These are phyloP conservation scores for Corythaixoides concolor DNA, from an alignment of 2,113 vertebrate genomes.

Conservation along the genomic window DNA sequence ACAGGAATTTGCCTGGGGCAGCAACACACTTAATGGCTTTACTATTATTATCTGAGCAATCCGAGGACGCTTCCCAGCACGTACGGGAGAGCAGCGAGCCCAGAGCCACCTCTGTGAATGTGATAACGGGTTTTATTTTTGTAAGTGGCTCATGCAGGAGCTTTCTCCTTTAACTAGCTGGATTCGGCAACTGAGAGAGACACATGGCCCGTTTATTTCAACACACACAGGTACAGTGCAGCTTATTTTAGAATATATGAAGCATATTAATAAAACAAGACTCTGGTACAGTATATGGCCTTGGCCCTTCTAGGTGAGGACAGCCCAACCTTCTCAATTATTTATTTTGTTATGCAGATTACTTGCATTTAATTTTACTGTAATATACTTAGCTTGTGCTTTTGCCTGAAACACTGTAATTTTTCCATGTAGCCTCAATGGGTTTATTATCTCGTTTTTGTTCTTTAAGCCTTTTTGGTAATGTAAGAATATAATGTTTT, in stretches of 20 bases:
- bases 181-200: not conserved
- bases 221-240: not conserved
- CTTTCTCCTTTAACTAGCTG: not conserved
- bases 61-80: not conserved
- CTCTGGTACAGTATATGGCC: fast-evolving
- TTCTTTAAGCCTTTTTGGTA: not conserved
- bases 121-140: not conserved
- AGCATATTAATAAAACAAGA: not conserved
- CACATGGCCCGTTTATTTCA: fast-evolving
- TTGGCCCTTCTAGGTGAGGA: not conserved
- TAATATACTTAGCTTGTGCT: not conserved
- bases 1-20: conserved; percentile 10
- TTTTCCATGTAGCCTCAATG: not conserved
- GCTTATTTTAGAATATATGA: not conserved
- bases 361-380: not conserved
- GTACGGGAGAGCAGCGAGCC: not conserved
- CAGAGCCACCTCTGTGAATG: not conserved
- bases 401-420: not conserved
- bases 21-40: not conserved
- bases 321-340: not conserved
- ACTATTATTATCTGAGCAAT: not conserved
- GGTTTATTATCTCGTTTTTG: not conserved
- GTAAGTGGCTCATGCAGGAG: not conserved
- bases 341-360: not conserved
- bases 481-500: not conserved